Evolutionary conservation across 2,797 vertebrate species (phyloP).

Genomic region (Phataginus tetradactyla): DNA sequence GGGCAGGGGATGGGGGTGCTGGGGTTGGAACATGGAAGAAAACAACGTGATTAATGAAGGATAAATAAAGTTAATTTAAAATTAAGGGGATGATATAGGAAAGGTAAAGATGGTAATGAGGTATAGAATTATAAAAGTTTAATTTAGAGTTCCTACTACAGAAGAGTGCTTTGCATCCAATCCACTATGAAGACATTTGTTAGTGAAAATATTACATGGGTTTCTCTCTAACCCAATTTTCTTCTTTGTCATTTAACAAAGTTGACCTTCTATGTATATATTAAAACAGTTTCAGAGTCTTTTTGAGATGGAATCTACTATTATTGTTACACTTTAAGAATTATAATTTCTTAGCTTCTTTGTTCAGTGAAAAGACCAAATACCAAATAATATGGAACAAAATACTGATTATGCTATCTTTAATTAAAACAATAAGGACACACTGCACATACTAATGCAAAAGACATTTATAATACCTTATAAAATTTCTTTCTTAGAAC

Average conservation of each 20-base stretch:
- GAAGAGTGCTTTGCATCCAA: not conserved
- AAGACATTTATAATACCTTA: not conserved
- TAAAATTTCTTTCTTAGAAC: not conserved
- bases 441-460: not conserved
- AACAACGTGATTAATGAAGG: not conserved
- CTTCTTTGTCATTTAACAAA: conserved; percentile 12
- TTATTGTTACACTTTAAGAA: not conserved
- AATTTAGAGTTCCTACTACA: not conserved
- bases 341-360: not conserved
- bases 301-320: not conserved
- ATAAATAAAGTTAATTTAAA: conserved; percentile 13
- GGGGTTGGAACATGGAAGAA: not conserved
- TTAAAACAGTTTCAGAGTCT: not conserved
- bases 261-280: not conserved
- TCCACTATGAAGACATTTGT: not conserved
- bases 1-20: not conserved
- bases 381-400: not conserved
- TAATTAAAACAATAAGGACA: conserved; percentile 48
- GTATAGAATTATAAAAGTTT: not conserved
- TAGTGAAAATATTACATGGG: not conserved
- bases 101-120: not conserved
- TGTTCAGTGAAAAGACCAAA: not conserved
- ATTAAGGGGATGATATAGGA: not conserved
- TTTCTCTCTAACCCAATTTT: conserved; percentile 9
- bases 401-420: not conserved